Evolutionary conservation across 2,113 vertebrate species (phyloP).

Genomic region (Silurus meridionalis): DNA sequence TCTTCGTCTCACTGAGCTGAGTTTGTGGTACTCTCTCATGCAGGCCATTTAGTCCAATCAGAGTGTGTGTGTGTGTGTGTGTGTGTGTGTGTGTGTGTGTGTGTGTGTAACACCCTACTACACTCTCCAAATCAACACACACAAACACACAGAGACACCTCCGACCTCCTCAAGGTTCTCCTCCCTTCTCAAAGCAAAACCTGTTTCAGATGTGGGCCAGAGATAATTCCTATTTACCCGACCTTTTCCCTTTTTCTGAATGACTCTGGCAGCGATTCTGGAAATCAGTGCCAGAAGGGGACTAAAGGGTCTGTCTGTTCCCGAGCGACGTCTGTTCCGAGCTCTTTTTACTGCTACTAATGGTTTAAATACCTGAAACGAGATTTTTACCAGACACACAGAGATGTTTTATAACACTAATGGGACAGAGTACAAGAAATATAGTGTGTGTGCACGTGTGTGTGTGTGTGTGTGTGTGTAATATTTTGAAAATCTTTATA

Average conservation of each 20-base stretch:
- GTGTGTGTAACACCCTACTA: background rate
- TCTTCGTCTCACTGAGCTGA: background rate
- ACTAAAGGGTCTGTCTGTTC: background rate
- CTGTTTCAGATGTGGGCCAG: conserved; percentile 16
- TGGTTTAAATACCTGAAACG: background rate
- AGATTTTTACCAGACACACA: background rate
- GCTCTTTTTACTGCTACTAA: background rate
- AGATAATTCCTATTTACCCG: conserved; percentile 8
- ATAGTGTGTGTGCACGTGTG: background rate
- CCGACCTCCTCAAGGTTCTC: background rate
- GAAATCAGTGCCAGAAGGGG: background rate
- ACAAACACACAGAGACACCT: background rate
- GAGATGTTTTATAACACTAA: background rate
- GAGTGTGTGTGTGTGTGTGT: background rate
- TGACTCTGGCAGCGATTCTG: background rate
- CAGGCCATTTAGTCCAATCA: background rate
- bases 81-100: too few relatives aligned
- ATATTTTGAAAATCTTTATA: background rate
- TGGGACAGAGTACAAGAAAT: background rate
- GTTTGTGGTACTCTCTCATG: background rate
- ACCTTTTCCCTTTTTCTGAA: conserved; percentile 17
- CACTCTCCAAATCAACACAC: background rate
- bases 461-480: background rate
- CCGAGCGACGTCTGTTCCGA: background rate
- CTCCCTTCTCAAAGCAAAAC: conserved; percentile 20